Base-by-base conservation (phyloP, 1,140 invertebrate genomes). In the Orchestia grillus region DNA sequence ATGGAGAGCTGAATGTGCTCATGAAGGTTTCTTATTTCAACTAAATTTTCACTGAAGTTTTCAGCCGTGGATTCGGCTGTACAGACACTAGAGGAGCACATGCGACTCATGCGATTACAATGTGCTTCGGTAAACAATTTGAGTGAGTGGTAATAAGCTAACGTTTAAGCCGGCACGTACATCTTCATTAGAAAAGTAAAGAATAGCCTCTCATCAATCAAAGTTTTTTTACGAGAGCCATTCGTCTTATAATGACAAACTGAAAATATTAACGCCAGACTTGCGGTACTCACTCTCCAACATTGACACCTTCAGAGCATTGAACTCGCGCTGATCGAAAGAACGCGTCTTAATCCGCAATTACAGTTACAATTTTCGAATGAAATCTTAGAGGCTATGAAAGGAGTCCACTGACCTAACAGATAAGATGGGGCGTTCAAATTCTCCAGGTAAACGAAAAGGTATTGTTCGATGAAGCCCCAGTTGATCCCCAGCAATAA, bases 381-480 rank as follows among this genome's bases (percentile, higher is more conserved):
- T 36, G 62, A n/a, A n/a, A 77, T 15, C 28, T 77, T 77, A 15
- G 62, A 19, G 11, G 11, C 28, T 28, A 19, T 28, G 36, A 8
- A 77, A 23, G 1, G 11, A 23, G 62, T 23, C 1, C 11, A 77
- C 95, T 98, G 97, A 98, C 98, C 98, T 87, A 99, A 97, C 96
- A 99, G 97, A 97, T 98, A 98, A 97, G 98, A 98, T 41, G 96
- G 96, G 53, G 96, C 96, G 3, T 57, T 1, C 41, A 96, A 57
- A 40, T 19, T 57, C 94, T 97, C 95, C 87, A 99, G 98, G 97
- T 98, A 99, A 96, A 99, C 98, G 97, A 99, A 99, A 0, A 99
- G 97, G 97, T 98, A 99, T 36, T 98, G 98, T 97, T 99, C 98
- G 57, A 99, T 98, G 97, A 99, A 99, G 45, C 98, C 98, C 98